Evolutionary conservation across 2,888 invertebrate genomes (phyloP).

Genomic region (Cheilosia pagana): DNA sequence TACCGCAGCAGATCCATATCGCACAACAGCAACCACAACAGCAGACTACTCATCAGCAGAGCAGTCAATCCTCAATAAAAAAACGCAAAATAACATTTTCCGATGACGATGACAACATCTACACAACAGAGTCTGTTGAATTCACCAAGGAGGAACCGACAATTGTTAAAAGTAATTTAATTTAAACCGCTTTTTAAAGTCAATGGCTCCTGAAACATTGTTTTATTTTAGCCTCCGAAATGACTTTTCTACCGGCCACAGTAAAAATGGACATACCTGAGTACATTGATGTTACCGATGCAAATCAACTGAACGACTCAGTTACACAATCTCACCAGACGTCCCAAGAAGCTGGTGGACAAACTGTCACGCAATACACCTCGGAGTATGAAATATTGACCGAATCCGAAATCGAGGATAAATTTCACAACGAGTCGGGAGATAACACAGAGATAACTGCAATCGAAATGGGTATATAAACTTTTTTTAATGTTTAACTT

Average conservation of each 20-base stretch:
- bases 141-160: constrained; percentile 81
- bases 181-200: not conserved
- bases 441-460: constrained; percentile 81
- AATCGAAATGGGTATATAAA: constrained; percentile 81
- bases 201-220: not conserved
- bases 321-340: constrained; percentile 79
- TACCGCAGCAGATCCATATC: constrained; percentile 76
- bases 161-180: constrained; percentile 80
- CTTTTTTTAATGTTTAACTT: not conserved
- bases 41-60: constrained; percentile 76
- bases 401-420: constrained; percentile 83
- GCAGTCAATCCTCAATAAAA: constrained; percentile 75
- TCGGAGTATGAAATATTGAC: constrained; percentile 83
- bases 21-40: constrained; percentile 75
- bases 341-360: constrained; percentile 81
- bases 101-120: constrained; percentile 82
- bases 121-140: constrained; percentile 82
- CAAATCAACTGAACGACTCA: constrained; percentile 79
- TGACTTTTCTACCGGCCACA: constrained; percentile 83
- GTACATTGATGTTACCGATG: constrained; percentile 84
- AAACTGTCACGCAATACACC: constrained; percentile 82
- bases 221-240: constrained; percentile 81
- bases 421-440: constrained; percentile 79
- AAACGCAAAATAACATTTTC: constrained; percentile 83
- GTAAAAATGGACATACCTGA: constrained; percentile 86